Evolutionary conservation across 2,888 invertebrate species (phyloP), one percentile per base, ranked within the genome.

Genomic region (Caenorhabditis sp.): DNA sequence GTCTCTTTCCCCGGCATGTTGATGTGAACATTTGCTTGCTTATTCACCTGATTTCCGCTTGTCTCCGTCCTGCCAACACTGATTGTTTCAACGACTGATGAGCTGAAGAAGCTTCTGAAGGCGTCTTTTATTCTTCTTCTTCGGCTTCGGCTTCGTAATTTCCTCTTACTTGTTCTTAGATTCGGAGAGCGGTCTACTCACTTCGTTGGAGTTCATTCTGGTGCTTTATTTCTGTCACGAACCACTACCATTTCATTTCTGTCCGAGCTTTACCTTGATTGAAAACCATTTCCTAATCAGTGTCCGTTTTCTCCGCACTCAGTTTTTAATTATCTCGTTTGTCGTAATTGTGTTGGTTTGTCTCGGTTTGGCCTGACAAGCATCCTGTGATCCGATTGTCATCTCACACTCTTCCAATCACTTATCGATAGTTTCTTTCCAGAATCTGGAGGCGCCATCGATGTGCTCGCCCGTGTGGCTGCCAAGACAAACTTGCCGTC

Each of bases 401-500:
- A 22, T 20, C 8, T 35, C 22, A 11, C 15, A 27, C 27, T 46
- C 13, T 30, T 5, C n/a, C n/a, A n/a, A n/a, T n/a, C n/a, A n/a
- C n/a, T n/a, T n/a, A n/a, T n/a, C n/a, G n/a, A n/a, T n/a, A n/a
- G n/a, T n/a, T n/a, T n/a, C 13, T 26, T 72, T 63, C 1, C 72
- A 72, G 72, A 63, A 45, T 24, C 63, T n/a, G 53, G 50, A 6
- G 30, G 37, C 39, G 43, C 59, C 1, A 68, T 52, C 15, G 72
- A 72, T 17, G 56, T 72, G 8, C 52, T 72, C 1, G 56, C 55
- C 15, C 72, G 72, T 8, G 50, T 72, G 6, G 72, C 72, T 24
- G 56, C 62, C 8, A 56, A 39, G 48, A 56, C 62, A 4, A 72
- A 72, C 37, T 43, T 63, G n/a, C 52, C 77, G 3, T 50, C 71